Percentiles rank a stretch among this genome's conserved stretches.
Conservation (phyloP, 2,797 vertebrate genomes). For the Takifugu ocellatus region DNA sequence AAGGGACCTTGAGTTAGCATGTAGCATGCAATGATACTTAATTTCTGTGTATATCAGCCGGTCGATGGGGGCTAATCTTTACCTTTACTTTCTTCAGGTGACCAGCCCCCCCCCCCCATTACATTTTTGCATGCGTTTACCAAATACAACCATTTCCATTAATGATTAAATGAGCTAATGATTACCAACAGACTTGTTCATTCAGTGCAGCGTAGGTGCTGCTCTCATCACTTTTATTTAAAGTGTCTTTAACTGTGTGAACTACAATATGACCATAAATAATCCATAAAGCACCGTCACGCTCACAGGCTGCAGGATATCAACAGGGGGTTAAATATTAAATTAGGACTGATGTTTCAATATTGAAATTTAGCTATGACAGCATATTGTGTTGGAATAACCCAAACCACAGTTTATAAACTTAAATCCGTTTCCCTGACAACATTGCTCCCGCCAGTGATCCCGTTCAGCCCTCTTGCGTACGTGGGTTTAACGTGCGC, state of each 20-base stretch:
- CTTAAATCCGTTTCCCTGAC: not conserved
- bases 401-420: slow-evolving; percentile 26
- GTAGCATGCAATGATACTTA: no score
- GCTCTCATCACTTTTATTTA: not conserved
- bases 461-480: slow-evolving; percentile 21
- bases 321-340: not conserved
- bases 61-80: no score
- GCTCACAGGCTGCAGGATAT: not conserved
- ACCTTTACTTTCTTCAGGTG: no score
- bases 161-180: no score
- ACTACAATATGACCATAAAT: not conserved
- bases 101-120: no score
- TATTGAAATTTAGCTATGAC: slow-evolving; percentile 1
- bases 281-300: not conserved
- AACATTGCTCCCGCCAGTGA: slow-evolving; percentile 21
- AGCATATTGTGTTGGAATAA: slow-evolving; percentile 13
- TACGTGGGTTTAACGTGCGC: slow-evolving; percentile 20
- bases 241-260: not conserved
- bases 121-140: no score
- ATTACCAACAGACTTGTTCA: no score
- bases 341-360: not conserved
- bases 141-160: no score
- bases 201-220: no score
- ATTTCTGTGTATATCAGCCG: no score
- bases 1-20: no score